These are phyloP conservation scores for Pseudomyrmex flavicornis DNA, from an alignment of 1,140 invertebrate species.

Conservation along the genomic window DNA sequence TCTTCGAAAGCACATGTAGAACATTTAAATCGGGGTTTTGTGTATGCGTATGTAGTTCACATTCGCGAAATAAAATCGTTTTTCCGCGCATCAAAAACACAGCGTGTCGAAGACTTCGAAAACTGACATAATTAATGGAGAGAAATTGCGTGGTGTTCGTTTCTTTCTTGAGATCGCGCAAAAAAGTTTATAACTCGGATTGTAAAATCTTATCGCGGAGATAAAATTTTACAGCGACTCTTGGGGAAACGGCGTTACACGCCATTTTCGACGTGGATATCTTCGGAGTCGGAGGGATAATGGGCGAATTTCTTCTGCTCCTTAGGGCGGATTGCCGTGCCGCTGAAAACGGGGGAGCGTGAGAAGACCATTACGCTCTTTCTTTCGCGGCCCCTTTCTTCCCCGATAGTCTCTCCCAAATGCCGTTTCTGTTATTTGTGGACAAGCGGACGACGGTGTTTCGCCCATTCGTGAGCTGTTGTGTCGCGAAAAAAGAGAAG, in stretches of 20 bases:
- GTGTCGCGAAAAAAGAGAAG: neutral
- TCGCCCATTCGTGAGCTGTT: conserved; percentile 23
- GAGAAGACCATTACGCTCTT: conserved; percentile 38
- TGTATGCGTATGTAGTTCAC: no score
- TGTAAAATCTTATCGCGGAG: conserved; percentile 60
- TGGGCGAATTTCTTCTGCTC: conserved; percentile 39
- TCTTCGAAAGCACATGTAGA: neutral
- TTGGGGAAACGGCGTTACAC: conserved; percentile 31
- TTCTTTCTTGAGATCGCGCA: conserved; percentile 7
- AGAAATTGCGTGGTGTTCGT: no score
- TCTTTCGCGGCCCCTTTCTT: conserved; percentile 35
- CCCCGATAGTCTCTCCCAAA: conserved; percentile 12
- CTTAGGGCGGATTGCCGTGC: conserved; percentile 45
- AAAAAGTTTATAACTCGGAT: neutral
- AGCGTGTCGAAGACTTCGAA: neutral
- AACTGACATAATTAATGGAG: no score
- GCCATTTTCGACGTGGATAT: conserved; percentile 28
- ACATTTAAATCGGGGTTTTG: conserved; percentile 13
- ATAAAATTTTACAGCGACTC: conserved; percentile 66
- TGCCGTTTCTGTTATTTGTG: conserved; percentile 50
- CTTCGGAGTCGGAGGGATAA: conserved; percentile 52
- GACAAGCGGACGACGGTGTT: conserved; percentile 26
- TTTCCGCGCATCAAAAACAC: no score
- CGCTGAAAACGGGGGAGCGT: conserved; percentile 32
- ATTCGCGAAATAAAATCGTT: no score